Evolutionary conservation across 2,888 invertebrate species (phyloP), one percentile per base, ranked within the genome.

Genomic region (Tanytarsus gracilentus): DNA sequence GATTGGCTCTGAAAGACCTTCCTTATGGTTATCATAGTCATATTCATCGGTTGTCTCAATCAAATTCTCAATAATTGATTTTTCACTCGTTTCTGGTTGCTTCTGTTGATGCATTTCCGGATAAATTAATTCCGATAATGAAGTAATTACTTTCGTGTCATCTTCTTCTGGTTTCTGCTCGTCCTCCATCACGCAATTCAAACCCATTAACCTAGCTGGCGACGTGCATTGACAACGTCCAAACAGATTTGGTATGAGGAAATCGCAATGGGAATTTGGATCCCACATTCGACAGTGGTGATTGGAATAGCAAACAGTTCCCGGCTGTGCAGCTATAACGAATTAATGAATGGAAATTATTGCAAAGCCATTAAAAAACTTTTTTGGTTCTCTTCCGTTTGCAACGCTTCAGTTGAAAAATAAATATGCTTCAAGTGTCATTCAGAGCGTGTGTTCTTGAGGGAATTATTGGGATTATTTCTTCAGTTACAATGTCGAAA

Each of bases 271-370:
- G 64, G 88, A 88, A 69, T 87, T 84, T 63, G 79, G 80, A 66
- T 88, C 88, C 81, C 86, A 88, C 68, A 92, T 79, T 63, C 84
- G 83, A 71, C 93, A 94, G 71, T 93, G 93, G 63, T 86, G 85
- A 71, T 92, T 88, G 69, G 88, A 90, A 75, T 92, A 90, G 72
- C 93, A 94, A 36, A 91, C 88, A 66, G 89, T 86, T 61, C 90
- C 88, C 29, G 89, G 84, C 68, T 83, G 82, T 18, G 92, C 88
- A 66, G 91, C 93, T 93, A 78, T n/a, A 77, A 76, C 61, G 67
- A 66, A 63, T 62, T 62, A 64, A 61, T 58, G 26, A 51, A n/a
- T n/a, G n/a, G 29, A 52, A 26, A 48, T 48, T 9, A 52, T 23
- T n/a, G 16, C 29, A 18, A 14, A 44, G 33, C 27, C 25, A 55